A percentile compares a stretch with the other conserved stretches of the same genome.
Evolutionary conservation across 2,797 vertebrate genomes (phyloP).

Genomic region (Poeciliopsis presidionis): DNA sequence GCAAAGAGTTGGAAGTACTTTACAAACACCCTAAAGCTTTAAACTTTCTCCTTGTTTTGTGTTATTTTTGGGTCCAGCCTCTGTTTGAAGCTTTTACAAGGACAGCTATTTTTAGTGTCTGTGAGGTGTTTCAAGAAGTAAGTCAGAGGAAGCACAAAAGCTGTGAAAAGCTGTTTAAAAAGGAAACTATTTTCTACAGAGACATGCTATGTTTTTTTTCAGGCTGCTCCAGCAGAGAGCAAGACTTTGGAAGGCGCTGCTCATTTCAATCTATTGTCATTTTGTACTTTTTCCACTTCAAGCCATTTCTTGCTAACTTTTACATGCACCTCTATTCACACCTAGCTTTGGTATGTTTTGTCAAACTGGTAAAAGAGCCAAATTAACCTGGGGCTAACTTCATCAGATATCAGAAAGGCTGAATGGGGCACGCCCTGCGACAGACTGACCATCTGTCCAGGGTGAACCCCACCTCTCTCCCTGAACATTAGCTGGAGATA

Average conservation of each 20-base stretch:
- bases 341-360: not conserved
- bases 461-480: too few relatives aligned
- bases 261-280: not conserved
- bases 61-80: not conserved
- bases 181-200: conserved; percentile 2
- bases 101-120: not conserved
- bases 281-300: not conserved
- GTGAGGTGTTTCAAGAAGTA: not conserved
- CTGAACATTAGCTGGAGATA: too few relatives aligned
- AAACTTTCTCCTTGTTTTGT: not conserved
- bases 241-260: not conserved
- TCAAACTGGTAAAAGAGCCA: not conserved
- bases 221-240: not conserved
- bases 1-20: not conserved
- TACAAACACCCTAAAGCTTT: not conserved
- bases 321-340: not conserved
- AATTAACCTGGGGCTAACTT: not conserved
- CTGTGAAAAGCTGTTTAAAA: not conserved
- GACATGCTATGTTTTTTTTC: not conserved
- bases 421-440: not conserved
- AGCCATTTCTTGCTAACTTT: not conserved
- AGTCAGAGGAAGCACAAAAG: not conserved
- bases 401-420: not conserved
- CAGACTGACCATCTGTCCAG: too few relatives aligned
- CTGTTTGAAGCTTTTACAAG: not conserved